Evolutionary conservation across 2,888 invertebrate genomes (phyloP).

Genomic region (Mylabris sibirica): DNA sequence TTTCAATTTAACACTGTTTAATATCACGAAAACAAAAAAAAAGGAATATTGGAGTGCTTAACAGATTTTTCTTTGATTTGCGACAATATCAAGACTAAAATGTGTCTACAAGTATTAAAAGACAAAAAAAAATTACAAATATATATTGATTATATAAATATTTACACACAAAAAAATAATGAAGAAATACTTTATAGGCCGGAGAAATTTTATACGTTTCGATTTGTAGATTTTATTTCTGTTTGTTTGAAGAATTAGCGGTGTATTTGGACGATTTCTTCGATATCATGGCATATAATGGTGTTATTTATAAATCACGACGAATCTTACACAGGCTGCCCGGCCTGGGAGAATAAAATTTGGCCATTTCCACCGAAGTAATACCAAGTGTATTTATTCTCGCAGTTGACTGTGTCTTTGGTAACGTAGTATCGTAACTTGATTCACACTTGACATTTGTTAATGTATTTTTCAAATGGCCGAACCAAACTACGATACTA

Average conservation of each 20-base stretch:
- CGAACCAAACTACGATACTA: too few species aligned
- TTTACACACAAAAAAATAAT: slow-evolving; percentile 17
- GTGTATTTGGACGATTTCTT: slow-evolving; percentile 13
- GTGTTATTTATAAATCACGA: slow-evolving; percentile 25
- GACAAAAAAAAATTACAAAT: too few species aligned
- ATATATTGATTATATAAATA: background rate
- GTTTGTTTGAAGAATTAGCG: background rate
- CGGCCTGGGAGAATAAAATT: too few species aligned
- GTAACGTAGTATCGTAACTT: too few species aligned
- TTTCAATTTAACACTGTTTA: background rate
- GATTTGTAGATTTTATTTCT: background rate
- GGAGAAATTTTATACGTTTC: background rate
- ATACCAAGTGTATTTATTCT: too few species aligned
- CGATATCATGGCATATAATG: slow-evolving; percentile 27
- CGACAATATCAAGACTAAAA: slow-evolving; percentile 24
- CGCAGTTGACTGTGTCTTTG: too few species aligned
- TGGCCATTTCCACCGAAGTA: too few species aligned
- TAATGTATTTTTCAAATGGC: too few species aligned
- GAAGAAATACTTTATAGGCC: background rate
- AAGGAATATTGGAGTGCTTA: slow-evolving; percentile 21
- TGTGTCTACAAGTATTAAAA: slow-evolving; percentile 3
- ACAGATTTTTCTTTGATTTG: slow-evolving; percentile 19
- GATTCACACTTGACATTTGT: too few species aligned
- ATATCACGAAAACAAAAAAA: background rate
- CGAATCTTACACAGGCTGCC: too few species aligned